Evolutionary conservation across 2,113 vertebrate species (phyloP).

Genomic region (Podilymbus podiceps): DNA sequence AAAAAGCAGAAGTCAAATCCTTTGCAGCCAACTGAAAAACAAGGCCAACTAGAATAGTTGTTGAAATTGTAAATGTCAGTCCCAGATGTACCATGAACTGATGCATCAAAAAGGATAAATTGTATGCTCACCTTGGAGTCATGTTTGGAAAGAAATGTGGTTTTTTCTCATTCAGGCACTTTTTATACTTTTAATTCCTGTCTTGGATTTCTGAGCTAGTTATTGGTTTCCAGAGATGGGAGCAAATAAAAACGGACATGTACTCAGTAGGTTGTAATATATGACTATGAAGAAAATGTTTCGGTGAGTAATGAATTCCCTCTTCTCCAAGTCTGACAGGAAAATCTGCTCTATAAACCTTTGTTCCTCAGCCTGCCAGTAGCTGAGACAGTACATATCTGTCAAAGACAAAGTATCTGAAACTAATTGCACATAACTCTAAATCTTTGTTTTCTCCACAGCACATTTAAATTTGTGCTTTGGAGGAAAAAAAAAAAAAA

Average conservation of each 20-base stretch:
- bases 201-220: neutral
- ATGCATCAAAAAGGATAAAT: neutral
- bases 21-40: neutral
- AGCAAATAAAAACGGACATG: neutral
- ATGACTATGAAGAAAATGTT: neutral
- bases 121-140: neutral
- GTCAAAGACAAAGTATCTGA: neutral
- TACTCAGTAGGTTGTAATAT: neutral
- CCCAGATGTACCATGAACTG: neutral
- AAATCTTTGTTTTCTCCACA: neutral
- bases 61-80: neutral
- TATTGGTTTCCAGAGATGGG: neutral
- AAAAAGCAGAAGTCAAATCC: neutral
- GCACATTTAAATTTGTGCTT: neutral
- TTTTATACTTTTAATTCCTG: neutral
- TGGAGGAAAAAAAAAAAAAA: too few species aligned
- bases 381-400: neutral
- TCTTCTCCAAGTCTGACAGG: neutral
- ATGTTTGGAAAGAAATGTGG: accelerated
- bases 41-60: neutral
- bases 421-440: neutral
- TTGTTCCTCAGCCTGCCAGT: neutral
- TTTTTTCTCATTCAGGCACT: neutral
- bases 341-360: neutral
- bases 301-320: neutral